Base-by-base conservation (phyloP, 2,888 invertebrate species). In the Nysson spinosus region DNA sequence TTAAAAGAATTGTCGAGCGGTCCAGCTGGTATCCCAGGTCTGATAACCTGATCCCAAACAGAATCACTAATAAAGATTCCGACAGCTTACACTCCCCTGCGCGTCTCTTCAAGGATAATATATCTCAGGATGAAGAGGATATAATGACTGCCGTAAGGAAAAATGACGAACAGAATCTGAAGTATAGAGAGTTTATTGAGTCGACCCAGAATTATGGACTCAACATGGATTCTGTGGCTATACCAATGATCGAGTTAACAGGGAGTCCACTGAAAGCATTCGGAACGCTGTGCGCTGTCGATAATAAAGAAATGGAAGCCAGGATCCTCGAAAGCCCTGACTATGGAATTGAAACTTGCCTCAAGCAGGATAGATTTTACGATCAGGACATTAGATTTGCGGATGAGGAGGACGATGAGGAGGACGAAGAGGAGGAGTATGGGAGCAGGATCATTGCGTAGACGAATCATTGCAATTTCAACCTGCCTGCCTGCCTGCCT, bases 351-450 rank as follows among this genome's bases (percentile, higher is more conserved):
- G 72, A 83, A 34, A 77, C 77, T 4, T 77, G 78, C 14, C 74
- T 80, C 12, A 77, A 74, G 14, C 74, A 78, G n/a, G 81, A 79
- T 5, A 80, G 81, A 4, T 80, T 85, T 40, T 85, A 83, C 51
- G 82, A 80, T 46, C 82, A 83, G 43, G 81, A 84, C 22, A 81
- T 86, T 34, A 85, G 82, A 66, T 86, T 85, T 54, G 86, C 82
- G 14, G 86, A 86, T 35, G 85, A 84, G 14, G 86, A 86, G 20
- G 83, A 83, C 2, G 84, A 84, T 3, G 85, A 85, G 6, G 82
- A 80, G n/a, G n/a, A n/a, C n/a, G n/a, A n/a, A n/a, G n/a, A n/a
- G n/a, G n/a, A n/a, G n/a, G n/a, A n/a, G n/a, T n/a, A n/a, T n/a
- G n/a, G n/a, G n/a, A n/a, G n/a, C n/a, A n/a, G n/a, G n/a, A n/a